Conservation (phyloP, 1,140 invertebrate species). For the Potamilus streckersoni region DNA sequence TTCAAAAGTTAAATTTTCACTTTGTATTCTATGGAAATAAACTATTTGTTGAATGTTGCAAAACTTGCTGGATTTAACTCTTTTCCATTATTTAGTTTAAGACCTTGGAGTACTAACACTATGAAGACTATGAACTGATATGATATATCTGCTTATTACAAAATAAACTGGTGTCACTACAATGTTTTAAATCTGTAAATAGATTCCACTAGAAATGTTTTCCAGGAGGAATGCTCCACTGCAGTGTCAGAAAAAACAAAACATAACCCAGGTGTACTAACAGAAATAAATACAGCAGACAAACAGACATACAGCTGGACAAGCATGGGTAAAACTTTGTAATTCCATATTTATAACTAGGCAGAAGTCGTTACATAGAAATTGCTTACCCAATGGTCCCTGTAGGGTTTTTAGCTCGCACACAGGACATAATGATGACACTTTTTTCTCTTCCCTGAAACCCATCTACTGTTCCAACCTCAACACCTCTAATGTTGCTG, state of each 20-base stretch:
- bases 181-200: no score
- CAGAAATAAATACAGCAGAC: neutral
- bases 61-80: no score
- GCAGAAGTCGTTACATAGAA: neutral
- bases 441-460: conserved; percentile 66
- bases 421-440: conserved; percentile 64
- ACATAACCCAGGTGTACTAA: neutral
- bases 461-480: conserved; percentile 64
- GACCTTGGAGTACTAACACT: no score
- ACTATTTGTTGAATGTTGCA: no score
- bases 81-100: no score
- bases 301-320: neutral
- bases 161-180: no score
- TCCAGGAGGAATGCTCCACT: neutral
- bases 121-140: no score
- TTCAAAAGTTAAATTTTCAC: no score
- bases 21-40: no score
- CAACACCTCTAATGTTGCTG: conserved; percentile 45
- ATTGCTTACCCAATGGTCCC: conserved; percentile 55
- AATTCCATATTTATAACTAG: no score
- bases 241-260: neutral
- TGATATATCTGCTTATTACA: no score
- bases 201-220: no score
- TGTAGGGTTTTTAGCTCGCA: conserved; percentile 50
- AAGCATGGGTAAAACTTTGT: neutral